A percentile compares a stretch with the other conserved stretches of the same genome.
These are phyloP conservation scores for Brachionus calyciflorus DNA, from an alignment of 1,140 invertebrate species.

Conservation along the genomic window DNA sequence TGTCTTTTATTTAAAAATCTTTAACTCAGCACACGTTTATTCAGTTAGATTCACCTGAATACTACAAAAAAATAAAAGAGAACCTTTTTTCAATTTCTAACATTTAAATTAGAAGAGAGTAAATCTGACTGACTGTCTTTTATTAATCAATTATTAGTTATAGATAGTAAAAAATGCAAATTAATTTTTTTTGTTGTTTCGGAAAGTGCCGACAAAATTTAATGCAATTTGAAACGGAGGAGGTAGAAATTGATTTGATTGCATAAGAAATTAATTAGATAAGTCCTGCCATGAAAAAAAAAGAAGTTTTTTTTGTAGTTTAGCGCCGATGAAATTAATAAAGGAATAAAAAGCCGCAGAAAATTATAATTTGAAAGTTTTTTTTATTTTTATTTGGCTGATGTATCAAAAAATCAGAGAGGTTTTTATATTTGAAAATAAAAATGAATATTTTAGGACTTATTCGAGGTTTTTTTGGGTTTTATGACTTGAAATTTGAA, in stretches of 20 bases:
- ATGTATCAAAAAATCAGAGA: background rate
- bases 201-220: no score
- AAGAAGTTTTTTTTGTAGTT: background rate
- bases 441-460: conserved; percentile 32
- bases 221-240: conserved; percentile 43
- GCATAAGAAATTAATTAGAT: conserved; percentile 45
- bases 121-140: conserved; percentile 28
- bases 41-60: conserved; percentile 38
- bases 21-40: conserved; percentile 27
- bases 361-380: background rate
- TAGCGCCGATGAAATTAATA: background rate
- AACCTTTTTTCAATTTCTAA: conserved; percentile 22
- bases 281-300: conserved; percentile 25
- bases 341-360: no score
- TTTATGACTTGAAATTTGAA: conserved; percentile 37
- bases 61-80: no score
- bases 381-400: background rate
- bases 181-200: no score
- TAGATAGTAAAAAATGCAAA: conserved; percentile 45
- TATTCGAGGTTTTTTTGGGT: background rate
- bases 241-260: conserved; percentile 41
- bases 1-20: background rate
- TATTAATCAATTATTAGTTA: conserved; percentile 45
- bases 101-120: conserved; percentile 34
- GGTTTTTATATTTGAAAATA: background rate